Base-by-base conservation (phyloP, 2,113 vertebrate species). In the Polypterus senegalus region DNA sequence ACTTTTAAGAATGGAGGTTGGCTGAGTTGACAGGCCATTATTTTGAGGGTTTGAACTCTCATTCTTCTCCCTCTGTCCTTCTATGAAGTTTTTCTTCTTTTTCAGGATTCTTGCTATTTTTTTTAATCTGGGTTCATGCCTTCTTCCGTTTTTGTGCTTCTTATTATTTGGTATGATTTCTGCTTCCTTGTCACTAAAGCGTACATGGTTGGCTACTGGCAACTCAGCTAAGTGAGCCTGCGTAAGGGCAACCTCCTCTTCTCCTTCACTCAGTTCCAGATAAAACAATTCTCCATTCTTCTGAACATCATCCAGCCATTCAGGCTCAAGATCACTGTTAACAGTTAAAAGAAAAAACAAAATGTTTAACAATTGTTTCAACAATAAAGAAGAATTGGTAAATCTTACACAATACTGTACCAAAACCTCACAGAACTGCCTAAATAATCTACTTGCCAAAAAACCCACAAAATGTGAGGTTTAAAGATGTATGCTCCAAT, bases 221-320 rank as follows among this genome's bases (percentile, higher is more conserved):
- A 78, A 67, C 60, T 87, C 85, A 4, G 73, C 74, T 61, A 77
- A 69, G 4, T 61, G 65, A 48, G 74, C 78, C 59, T 77, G 89
- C 49, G 76, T 69, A 68, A 94, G 71, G 0, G 80, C 71, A 1
- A 70, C 67, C 77, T 93, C 91, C 74, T 94, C 94, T 70, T 97
- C 96, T 0, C 79, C 89, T 67, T 96, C 94, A 61, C 92, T 97
- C 67, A 97, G 61, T 71, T 98, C 94, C 70, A 99, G 75, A 72
- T 99, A 99, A 75, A 99, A 97, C 3, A 99, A 85, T 64, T 99
- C 92, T 2, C 96, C 94, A 3, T 92, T 95, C 74, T 85, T 91
- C 83, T 98, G 91, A 51, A 98, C 89, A 3, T 89, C 86, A 3
- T 95, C 88, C 72, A 92, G 76, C 96, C 96, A 99, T 61, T 98